Evolutionary conservation across 2,113 vertebrate species (phyloP), one percentile per base, ranked within the genome.

Genomic region (Sporophila hypoxantha): DNA sequence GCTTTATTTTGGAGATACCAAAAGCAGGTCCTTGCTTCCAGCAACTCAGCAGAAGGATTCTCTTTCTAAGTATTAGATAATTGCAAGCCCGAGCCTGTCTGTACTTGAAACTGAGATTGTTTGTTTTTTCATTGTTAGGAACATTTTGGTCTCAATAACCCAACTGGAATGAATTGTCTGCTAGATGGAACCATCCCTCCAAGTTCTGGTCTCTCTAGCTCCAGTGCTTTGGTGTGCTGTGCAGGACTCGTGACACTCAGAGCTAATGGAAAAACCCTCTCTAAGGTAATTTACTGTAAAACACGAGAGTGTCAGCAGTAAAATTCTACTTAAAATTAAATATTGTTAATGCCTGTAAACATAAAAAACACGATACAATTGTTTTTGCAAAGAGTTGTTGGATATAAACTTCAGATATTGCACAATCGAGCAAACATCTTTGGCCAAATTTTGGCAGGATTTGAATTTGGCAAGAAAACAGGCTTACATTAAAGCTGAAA

Each of bases 171-270:
- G 98, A 98, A 98, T 56, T 99, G 99, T 95, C 92, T 99, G 62
- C 95, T 99, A 30, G 98, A 99, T 93, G 99, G 99, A 91, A 98
- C 97, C 34, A 97, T 99, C 86, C 99, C 99, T 64, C 98, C 98
- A 1, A 98, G 98, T 93, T 99, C 99, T 13, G 99, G 99, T 76
- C 97, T 99, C 61, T 99, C 99, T 70, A 99, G 99, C 92, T 99
- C 99, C 69, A 99, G 99, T 93, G 99, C 98, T 46, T 94, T 99
- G 94, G 99, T 99, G 76, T 99, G 99, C 87, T 99, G 99, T 92
- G 98, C 99, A 55, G 98, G 98, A 66, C 97, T 99, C 27, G 96
- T 98, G 86, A 98, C 98, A 4, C 96, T 98, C 88, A 97, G 96
- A 85, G 98, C 98, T 64, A 98, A 99, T 94, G 97, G 97, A 73